A percentile compares a stretch with the other conserved stretches of the same genome.
phyloP scores from a whole-genome alignment of 2,113 vertebrate species.

The Gavia stellata region DNA sequence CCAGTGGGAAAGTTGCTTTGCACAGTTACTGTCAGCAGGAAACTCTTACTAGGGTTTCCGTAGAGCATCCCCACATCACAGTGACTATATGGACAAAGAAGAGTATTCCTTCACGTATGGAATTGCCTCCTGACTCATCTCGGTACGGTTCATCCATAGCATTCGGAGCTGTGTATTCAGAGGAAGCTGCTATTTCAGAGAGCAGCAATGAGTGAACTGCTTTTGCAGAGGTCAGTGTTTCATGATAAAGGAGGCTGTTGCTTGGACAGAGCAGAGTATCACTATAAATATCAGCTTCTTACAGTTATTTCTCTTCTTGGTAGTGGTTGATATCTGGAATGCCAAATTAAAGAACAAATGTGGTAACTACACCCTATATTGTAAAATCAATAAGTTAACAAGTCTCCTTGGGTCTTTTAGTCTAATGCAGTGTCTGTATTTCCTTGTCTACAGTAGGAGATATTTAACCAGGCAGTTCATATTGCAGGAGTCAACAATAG shows the following conservation, averaged over 20 bases:
- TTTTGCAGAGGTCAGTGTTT: neutral
- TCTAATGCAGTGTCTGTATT: neutral
- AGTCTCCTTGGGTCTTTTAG: neutral
- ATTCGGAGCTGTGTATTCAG: neutral
- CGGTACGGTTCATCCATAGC: rapidly evolving
- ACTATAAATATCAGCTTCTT: neutral
- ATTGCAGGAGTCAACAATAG: neutral
- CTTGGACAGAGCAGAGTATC: neutral
- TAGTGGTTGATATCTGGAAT: neutral
- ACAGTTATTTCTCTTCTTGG: neutral
- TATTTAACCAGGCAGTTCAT: neutral
- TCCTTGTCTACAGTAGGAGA: neutral
- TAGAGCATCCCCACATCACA: neutral
- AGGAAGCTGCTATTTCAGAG: neutral
- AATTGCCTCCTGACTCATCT: neutral
- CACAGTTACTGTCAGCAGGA: neutral
- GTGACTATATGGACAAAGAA: neutral
- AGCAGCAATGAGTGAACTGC: neutral
- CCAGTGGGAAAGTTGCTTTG: neutral
- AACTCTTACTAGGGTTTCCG: neutral
- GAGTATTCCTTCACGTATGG: rapidly evolving
- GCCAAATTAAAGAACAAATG: neutral
- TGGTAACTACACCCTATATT: neutral
- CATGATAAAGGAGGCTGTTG: neutral
- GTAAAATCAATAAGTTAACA: neutral